These are phyloP conservation scores for Lagorchestes hirsutus DNA, from an alignment of 2,797 vertebrate species.

Conservation along the genomic window DNA sequence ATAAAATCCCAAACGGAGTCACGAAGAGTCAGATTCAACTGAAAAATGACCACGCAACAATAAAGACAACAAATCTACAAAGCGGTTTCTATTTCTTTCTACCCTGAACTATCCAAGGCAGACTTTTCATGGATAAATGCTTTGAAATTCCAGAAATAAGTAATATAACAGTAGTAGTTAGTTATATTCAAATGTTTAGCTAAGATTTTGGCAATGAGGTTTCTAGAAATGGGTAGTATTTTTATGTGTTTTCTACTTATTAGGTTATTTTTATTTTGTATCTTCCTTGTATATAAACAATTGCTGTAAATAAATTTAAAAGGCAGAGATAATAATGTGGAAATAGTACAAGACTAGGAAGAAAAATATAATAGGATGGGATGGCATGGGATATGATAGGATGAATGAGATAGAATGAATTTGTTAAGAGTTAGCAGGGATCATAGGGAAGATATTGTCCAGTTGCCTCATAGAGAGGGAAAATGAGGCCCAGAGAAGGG, in stretches of 20 bases:
- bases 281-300: not conserved
- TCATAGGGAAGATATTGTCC: not conserved
- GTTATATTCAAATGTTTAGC: not conserved
- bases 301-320: not conserved
- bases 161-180: not conserved
- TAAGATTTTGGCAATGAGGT: not conserved
- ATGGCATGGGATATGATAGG: not conserved
- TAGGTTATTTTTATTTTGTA: not conserved
- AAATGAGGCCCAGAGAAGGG: not conserved
- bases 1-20: not conserved
- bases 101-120: not conserved
- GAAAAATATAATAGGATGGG: not conserved
- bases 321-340: not conserved
- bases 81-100: not conserved
- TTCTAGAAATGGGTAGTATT: not conserved
- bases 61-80: not conserved
- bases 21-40: not conserved
- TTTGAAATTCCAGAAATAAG: too few species aligned
- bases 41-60: not conserved
- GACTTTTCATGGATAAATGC: not conserved
- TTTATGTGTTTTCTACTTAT: not conserved
- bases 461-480: not conserved
- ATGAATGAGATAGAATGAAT: not conserved
- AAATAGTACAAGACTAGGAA: not conserved
- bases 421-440: not conserved